Percentiles rank a stretch among this genome's conserved stretches.
Conservation (phyloP, 2,113 vertebrate genomes). For the Turdus rufiventris region DNA sequence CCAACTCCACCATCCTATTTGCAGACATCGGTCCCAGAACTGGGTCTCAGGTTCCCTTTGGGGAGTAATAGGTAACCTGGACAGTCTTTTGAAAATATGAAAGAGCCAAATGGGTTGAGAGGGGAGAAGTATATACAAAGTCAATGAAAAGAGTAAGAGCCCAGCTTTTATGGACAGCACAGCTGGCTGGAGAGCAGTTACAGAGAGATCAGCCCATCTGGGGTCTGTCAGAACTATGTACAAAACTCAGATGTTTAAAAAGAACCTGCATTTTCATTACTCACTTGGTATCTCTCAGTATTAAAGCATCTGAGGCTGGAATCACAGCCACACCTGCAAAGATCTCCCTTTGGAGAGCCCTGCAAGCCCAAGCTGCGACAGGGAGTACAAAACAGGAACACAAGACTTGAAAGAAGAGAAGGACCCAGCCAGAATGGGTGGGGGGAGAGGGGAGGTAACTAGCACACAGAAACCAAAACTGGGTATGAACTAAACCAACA, state of each 20-base stretch:
- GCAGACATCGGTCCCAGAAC: neutral
- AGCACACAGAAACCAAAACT: constrained; percentile 15
- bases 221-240: constrained; percentile 13
- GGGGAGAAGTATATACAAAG: constrained; percentile 30
- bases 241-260: constrained; percentile 38
- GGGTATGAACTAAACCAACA: neutral
- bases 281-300: neutral
- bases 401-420: neutral
- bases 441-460: neutral
- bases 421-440: neutral
- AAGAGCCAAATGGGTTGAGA: neutral
- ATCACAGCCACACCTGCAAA: neutral
- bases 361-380: neutral
- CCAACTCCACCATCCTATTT: neutral
- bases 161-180: neutral
- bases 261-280: neutral
- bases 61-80: neutral
- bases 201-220: neutral
- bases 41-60: neutral
- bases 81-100: neutral
- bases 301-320: constrained; percentile 23
- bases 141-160: neutral
- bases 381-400: neutral
- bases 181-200: neutral
- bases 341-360: neutral